Evolutionary conservation across 2,113 vertebrate species (phyloP), one percentile per base, ranked within the genome.

Genomic region (Psophia crepitans): DNA sequence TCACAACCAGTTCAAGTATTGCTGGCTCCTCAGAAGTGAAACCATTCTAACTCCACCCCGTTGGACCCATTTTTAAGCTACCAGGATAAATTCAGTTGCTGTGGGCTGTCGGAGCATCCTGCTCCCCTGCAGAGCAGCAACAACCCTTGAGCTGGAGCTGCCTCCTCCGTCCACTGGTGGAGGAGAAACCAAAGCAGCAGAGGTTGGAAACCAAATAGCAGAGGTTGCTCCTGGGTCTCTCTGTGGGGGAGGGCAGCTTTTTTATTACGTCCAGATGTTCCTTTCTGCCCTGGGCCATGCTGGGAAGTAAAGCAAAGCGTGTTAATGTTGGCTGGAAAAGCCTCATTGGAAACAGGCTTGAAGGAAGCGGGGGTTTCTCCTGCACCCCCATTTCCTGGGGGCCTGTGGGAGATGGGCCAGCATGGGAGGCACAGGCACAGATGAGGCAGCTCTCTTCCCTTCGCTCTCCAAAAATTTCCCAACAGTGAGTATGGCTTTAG

Each of bases 221-320:
- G 78, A 75, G 64, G 75, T 88, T 93, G 82, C 71, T 93, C 64
- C 46, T 64, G 77, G 91, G 93, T 97, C 84, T 75, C 76, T 73
- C 56, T 58, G 80, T 49, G 79, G 89, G 76, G 79, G 81, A 87
- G 35, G 35, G 84, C 73, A 93, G 93, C 77, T 28, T 71, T 91
- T 93, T 86, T 84, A 95, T 97, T 88, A 84, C 75, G 90, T 90
- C 89, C 93, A 95, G 93, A 94, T 97, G 96, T 93, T 95, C 63
- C 18, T 86, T 95, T 90, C 75, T 96, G 82, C 93, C 93, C 85
- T 2, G 0, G 85, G 96, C 93, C 76, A 5, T 90, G 78, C 87
- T 95, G 93, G 89, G 93, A 95, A 95, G 85, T 80, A 65, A 80
- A 95, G 91, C 75, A 78, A 76, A 85, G 44, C 8, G 37, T 95